Conservation (phyloP, 2,888 invertebrate genomes). For the Sipha maydis region DNA sequence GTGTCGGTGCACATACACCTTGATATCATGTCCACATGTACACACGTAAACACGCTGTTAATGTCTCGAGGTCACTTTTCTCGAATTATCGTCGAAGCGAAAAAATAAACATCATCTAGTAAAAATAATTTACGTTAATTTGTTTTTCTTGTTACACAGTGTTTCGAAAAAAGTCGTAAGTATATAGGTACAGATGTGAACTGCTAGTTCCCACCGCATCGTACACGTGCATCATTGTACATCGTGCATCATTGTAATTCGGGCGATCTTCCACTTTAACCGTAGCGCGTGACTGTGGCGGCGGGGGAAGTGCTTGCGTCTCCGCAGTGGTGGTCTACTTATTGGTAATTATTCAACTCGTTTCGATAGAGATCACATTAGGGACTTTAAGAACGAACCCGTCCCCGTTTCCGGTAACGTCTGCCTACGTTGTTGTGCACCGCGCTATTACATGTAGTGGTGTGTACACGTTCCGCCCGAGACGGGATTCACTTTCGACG, state of each 20-base stretch:
- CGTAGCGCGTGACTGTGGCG: background rate
- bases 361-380: constrained; percentile 57
- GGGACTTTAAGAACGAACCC: constrained; percentile 3
- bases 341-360: constrained; percentile 25
- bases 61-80: background rate
- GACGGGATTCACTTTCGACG: constrained; percentile 19
- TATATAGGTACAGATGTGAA: background rate
- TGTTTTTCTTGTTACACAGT: constrained; percentile 37
- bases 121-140: constrained; percentile 43
- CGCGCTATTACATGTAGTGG: too few relatives aligned
- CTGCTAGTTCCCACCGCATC: background rate
- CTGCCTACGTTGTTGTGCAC: constrained; percentile 25
- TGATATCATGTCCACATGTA: too few relatives aligned
- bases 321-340: constrained; percentile 3
- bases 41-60: too few relatives aligned
- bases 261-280: background rate
- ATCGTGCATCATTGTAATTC: background rate
- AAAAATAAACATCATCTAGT: background rate
- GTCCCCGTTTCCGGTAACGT: constrained; percentile 32
- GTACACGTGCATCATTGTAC: too few relatives aligned
- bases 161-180: background rate
- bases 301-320: background rate
- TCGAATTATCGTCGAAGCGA: background rate
- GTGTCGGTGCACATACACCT: too few relatives aligned
- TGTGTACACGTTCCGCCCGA: background rate